These are phyloP conservation scores for Agraylea sexmaculata DNA, from an alignment of 1,140 invertebrate genomes.

Conservation along the genomic window DNA sequence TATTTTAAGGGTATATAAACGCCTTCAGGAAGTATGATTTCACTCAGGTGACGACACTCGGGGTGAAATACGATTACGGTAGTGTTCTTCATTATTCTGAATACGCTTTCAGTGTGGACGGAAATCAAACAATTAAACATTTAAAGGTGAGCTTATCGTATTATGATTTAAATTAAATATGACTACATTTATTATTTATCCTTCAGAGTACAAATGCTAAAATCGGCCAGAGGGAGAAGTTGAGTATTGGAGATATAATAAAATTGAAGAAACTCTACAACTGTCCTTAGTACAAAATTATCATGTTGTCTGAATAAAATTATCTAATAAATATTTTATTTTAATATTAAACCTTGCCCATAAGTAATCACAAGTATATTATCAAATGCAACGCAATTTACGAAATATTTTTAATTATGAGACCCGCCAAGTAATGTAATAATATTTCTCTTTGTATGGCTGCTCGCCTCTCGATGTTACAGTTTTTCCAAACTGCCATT, in stretches of 20 bases:
- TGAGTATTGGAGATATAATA: constrained; percentile 13
- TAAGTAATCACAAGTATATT: no score
- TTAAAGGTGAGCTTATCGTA: constrained; percentile 33
- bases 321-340: no score
- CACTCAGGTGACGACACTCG: constrained; percentile 49
- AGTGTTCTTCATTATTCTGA: constrained; percentile 65
- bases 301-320: no score
- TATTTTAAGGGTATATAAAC: constrained; percentile 41
- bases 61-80: constrained; percentile 52
- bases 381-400: no score
- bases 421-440: no score
- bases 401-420: no score
- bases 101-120: constrained; percentile 52
- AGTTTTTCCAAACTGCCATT: no score
- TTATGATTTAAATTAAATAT: not conserved
- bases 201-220: constrained; percentile 11
- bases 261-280: constrained; percentile 15
- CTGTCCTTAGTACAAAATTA: constrained; percentile 8
- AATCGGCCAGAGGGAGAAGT: constrained; percentile 13
- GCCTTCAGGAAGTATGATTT: constrained; percentile 59
- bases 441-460: no score
- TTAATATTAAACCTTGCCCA: no score
- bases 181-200: constrained; percentile 1
- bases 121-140: constrained; percentile 47
- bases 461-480: no score